Evolutionary conservation across 1,140 invertebrate genomes (phyloP).

Genomic region (Helicoverpa zea): DNA sequence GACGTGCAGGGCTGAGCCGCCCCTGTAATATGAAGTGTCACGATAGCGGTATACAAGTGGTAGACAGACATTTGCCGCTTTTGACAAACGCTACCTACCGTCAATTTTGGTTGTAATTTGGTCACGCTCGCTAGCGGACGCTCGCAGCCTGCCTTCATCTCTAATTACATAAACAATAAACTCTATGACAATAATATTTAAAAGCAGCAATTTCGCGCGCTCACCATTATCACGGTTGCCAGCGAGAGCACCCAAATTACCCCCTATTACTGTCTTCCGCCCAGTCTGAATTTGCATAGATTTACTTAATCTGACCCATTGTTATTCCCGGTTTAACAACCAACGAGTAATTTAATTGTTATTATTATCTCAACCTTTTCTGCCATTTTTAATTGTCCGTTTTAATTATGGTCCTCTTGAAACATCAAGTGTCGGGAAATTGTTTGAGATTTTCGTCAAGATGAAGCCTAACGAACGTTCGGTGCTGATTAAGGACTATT

Average conservation of each 20-base stretch:
- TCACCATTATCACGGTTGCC: slow-evolving; percentile 10
- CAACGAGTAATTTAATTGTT: slow-evolving; percentile 62
- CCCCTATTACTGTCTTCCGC: slow-evolving; percentile 60
- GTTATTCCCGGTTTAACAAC: slow-evolving; percentile 61
- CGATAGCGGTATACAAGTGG: no score
- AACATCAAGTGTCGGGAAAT: slow-evolving; percentile 59
- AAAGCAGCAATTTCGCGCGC: slow-evolving; percentile 12
- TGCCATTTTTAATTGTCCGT: slow-evolving; percentile 64
- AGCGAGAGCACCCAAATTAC: slow-evolving; percentile 59
- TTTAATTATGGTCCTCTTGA: slow-evolving; percentile 61
- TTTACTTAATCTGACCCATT: slow-evolving; percentile 71
- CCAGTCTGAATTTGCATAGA: slow-evolving; percentile 72
- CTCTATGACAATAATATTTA: slow-evolving; percentile 1
- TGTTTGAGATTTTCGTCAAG: slow-evolving; percentile 46
- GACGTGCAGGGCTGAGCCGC: no score
- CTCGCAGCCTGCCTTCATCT: no score
- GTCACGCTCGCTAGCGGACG: no score
- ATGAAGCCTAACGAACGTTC: slow-evolving; percentile 31
- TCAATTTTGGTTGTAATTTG: no score
- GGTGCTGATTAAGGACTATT: slow-evolving; percentile 11
- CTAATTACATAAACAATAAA: no score
- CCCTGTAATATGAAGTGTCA: no score
- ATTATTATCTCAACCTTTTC: slow-evolving; percentile 60
- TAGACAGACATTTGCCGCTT: no score
- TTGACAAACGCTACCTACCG: no score